Conservation (phyloP, 2,888 invertebrate species). For the Lepidochitona cinerea region DNA sequence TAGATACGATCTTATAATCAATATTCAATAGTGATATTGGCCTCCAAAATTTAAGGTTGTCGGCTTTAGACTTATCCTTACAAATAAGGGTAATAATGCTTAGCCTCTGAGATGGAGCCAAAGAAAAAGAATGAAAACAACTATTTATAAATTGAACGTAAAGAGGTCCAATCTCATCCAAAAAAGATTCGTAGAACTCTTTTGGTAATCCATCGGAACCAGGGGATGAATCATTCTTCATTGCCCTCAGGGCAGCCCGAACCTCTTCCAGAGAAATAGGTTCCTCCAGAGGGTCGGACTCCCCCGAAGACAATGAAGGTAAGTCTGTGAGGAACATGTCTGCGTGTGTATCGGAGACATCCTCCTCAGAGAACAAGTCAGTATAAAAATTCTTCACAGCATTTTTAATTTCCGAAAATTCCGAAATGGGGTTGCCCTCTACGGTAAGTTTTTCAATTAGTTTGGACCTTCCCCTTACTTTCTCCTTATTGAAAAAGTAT, state of each 20-base stretch:
- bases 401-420: too few relatives aligned
- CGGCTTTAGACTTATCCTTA: background rate
- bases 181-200: constrained; percentile 10
- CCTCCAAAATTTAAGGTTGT: constrained; percentile 1
- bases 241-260: background rate
- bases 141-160: background rate
- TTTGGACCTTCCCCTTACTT: too few relatives aligned
- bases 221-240: constrained; percentile 9
- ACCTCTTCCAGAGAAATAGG: background rate
- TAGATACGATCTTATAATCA: background rate
- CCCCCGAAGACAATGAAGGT: background rate
- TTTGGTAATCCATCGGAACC: constrained; percentile 5
- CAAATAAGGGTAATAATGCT: background rate
- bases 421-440: too few relatives aligned
- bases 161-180: background rate
- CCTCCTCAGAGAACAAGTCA: background rate
- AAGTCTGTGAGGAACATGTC: background rate
- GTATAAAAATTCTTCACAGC: too few relatives aligned
- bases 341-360: background rate
- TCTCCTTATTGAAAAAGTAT: too few relatives aligned
- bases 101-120: background rate
- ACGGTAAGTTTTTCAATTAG: too few relatives aligned
- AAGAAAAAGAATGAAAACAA: background rate
- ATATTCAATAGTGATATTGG: background rate
- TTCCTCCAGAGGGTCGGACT: background rate